phyloP scores from a whole-genome alignment of 2,113 vertebrate genomes.

The Notothenia coriiceps region DNA sequence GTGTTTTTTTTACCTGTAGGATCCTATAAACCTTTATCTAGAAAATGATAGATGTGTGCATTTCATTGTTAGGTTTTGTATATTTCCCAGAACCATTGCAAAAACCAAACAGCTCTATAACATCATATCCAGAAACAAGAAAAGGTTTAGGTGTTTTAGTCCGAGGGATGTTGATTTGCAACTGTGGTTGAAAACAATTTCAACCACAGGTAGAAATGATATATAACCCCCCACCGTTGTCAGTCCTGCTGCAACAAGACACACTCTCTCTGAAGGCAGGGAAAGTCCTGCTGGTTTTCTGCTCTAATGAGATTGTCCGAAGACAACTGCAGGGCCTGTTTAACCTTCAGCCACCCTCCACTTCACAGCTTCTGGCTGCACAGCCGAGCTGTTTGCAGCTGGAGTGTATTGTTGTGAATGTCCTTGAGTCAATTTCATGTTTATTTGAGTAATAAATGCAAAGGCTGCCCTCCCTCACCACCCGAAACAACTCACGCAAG shows the following conservation, averaged over 20 bases:
- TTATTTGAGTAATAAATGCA: constrained; percentile 3
- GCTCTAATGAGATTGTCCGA: not conserved
- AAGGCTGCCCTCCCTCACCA: not conserved
- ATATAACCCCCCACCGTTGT: too few species aligned
- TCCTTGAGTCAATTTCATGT: constrained; percentile 8
- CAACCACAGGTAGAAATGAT: too few species aligned
- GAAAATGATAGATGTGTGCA: too few species aligned
- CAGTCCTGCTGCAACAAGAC: not conserved
- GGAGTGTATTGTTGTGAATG: not conserved
- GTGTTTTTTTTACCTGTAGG: too few species aligned
- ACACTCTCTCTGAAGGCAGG: not conserved
- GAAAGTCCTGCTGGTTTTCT: not conserved
- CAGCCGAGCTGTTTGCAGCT: not conserved
- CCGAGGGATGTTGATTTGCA: too few species aligned
- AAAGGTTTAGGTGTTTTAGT: too few species aligned
- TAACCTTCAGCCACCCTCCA: constrained; percentile 15
- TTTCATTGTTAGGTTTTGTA: too few species aligned
- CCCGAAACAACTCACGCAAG: not conserved
- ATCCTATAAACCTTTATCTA: too few species aligned
- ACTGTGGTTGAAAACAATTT: too few species aligned
- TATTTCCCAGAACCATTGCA: too few species aligned
- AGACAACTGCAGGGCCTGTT: not conserved
- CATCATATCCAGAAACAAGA: too few species aligned
- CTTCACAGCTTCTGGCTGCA: constrained; percentile 1
- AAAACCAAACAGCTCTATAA: too few species aligned